Evolutionary conservation across 1,140 invertebrate genomes (phyloP), one percentile per base, ranked within the genome.

Genomic region (Trichonephila inaurata): DNA sequence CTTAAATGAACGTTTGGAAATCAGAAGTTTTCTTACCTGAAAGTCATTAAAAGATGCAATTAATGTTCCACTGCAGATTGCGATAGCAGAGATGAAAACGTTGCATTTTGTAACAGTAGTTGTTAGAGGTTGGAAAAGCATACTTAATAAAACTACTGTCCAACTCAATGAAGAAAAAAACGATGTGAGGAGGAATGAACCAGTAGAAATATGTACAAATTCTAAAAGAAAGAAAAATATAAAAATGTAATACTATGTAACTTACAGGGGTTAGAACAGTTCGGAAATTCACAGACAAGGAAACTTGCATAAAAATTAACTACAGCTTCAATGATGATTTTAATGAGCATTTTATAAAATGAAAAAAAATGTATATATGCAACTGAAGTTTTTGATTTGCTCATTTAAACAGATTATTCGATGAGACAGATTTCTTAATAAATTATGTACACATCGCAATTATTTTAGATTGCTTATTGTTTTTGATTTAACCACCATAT

Each of bases 41-140:
- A 91, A 81, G 66, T 91, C 89, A 16, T n/a, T 60, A 18, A 82
- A 21, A 19, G 89, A 28, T 33, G 89, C 89, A n/a, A 62, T n/a
- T 19, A 91, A 19, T 0, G 33, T 19, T 21, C 89, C 89, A 33
- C 51, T 28, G 12, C 89, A 91, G 8, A 91, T 58, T 10, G 64
- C 89, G n/a, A 81, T 5, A 3, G 69, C 69, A 12, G 51, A 51
- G 1, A 72, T 82, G 8, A 91, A 19, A 19, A 72, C 16, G 14
- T 91, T 91, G 16, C 44, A 82, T 19, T 61, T 91, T 33, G 89
- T 33, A n/a, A 21, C 19, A 12, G 64, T 33, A 16, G 44, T 58
- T 12, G 7, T 33, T 19, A 82, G 4, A 28, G 40, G 89, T 81
- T 60, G 44, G 24, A 60, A 77, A 28, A 91, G 58, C 1, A n/a